A percentile compares a stretch with the other conserved stretches of the same genome.
Evolutionary conservation across 64 coral and sea anemone species (phyloP).

Genomic region (Platygyra sinensis): DNA sequence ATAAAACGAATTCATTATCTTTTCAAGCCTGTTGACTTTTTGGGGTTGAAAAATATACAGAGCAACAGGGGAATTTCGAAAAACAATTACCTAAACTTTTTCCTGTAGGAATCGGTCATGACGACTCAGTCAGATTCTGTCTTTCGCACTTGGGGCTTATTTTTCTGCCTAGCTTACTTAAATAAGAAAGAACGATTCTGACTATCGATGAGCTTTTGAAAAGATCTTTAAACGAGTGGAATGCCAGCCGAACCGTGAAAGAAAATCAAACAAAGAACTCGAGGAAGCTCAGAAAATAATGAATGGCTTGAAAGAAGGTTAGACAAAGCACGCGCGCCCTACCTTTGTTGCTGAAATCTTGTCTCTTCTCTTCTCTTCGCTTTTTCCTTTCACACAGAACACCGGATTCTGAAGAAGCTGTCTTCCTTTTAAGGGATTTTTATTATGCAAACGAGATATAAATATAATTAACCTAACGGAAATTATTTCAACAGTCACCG

Average conservation of each 20-base stretch:
- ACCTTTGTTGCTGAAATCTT: not conserved
- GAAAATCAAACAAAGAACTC: not conserved
- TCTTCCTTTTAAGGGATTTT: not conserved
- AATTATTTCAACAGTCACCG: not conserved
- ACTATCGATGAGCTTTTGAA: too few species aligned
- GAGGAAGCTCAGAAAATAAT: not conserved
- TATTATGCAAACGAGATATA: not conserved
- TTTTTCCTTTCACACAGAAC: not conserved
- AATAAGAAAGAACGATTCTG: too few species aligned
- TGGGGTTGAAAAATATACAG: too few species aligned
- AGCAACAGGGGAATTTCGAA: too few species aligned
- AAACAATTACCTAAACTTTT: too few species aligned
- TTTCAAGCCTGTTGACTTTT: too few species aligned
- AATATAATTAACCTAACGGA: not conserved
- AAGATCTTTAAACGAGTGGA: not conserved
- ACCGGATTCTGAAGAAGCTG: not conserved
- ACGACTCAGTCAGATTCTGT: too few species aligned
- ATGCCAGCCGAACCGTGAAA: not conserved
- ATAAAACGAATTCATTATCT: too few species aligned
- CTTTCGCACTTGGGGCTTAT: too few species aligned
- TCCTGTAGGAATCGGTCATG: too few species aligned
- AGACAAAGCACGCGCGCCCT: not conserved
- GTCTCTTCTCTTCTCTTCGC: not conserved
- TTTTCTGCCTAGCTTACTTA: too few species aligned
- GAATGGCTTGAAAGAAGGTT: not conserved